Conservation (phyloP, 2,888 invertebrate genomes). For the Caenorhabditis sp. region DNA sequence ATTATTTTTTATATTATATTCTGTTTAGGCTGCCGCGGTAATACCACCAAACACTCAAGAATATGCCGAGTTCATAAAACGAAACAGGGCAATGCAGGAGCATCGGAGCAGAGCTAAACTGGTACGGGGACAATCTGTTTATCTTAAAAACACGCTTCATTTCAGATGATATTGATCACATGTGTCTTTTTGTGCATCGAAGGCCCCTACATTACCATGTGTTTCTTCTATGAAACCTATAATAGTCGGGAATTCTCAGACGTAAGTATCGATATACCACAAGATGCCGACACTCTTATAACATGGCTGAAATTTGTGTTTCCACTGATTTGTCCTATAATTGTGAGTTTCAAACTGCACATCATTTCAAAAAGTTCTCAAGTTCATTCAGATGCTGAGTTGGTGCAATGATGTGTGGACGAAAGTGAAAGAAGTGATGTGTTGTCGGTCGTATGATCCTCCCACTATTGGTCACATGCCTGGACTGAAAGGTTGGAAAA, state of each 20-base stretch:
- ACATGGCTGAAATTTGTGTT: constrained; percentile 75
- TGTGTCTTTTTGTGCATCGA: constrained; percentile 68
- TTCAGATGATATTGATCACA: constrained; percentile 63
- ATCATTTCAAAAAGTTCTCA: not conserved
- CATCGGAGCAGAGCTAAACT: constrained; percentile 59
- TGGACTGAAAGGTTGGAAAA: constrained; percentile 31
- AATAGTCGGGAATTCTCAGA: constrained; percentile 61
- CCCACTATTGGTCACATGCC: constrained; percentile 64
- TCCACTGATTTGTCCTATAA: constrained; percentile 74
- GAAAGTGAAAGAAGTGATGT: constrained; percentile 72
- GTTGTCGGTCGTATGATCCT: constrained; percentile 69
- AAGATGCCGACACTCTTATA: constrained; percentile 74
- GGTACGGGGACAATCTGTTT: constrained; percentile 12
- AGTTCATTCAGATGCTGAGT: constrained; percentile 68
- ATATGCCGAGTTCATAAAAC: constrained; percentile 66
- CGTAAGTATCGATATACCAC: constrained; percentile 58
- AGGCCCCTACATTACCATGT: constrained; percentile 74
- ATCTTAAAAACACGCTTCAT: not conserved
- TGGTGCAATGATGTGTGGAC: constrained; percentile 75
- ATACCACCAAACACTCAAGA: constrained; percentile 63
- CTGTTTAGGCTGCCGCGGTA: constrained; percentile 55
- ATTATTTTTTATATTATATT: not conserved
- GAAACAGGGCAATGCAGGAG: constrained; percentile 61
- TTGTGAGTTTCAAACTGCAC: constrained; percentile 57
- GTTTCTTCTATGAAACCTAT: constrained; percentile 69